These are phyloP conservation scores for Margarornis squamiger DNA, from an alignment of 2,797 vertebrate genomes.

Conservation along the genomic window DNA sequence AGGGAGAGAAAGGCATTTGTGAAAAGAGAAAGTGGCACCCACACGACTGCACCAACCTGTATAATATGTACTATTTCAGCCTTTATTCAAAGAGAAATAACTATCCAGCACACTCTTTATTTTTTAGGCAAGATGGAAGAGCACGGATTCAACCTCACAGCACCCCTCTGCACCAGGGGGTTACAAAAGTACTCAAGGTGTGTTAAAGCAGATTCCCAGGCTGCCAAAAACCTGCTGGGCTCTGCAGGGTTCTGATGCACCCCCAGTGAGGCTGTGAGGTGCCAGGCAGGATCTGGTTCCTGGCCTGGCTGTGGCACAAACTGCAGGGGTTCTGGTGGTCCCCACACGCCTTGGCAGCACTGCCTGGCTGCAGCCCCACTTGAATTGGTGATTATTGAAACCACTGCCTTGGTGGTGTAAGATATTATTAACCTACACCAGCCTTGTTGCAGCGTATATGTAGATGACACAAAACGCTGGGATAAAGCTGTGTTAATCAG, in stretches of 20 bases:
- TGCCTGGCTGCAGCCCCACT: not conserved
- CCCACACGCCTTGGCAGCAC: rapidly evolving
- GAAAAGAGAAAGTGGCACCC: not conserved
- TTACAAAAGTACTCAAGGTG: not conserved
- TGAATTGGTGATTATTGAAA: not conserved
- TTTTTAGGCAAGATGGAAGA: not conserved
- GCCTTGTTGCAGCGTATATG: not conserved
- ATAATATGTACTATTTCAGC: not conserved
- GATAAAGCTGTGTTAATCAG: not conserved
- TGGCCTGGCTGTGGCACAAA: not conserved
- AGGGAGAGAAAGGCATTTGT: not conserved
- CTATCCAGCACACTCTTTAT: not conserved
- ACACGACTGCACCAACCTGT: not conserved
- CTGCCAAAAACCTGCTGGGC: not conserved
- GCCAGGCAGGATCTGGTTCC: not conserved
- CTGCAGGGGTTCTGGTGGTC: not conserved
- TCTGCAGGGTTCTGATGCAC: not conserved
- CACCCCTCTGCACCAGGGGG: not conserved
- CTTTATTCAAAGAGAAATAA: not conserved
- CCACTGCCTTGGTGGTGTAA: rapidly evolving
- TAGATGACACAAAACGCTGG: not conserved
- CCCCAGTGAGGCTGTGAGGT: not conserved
- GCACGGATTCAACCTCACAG: not conserved
- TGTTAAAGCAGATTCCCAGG: not conserved
- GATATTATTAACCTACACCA: not conserved